Base-by-base conservation (phyloP, 2,797 vertebrate genomes). In the Phoebastria nigripes region DNA sequence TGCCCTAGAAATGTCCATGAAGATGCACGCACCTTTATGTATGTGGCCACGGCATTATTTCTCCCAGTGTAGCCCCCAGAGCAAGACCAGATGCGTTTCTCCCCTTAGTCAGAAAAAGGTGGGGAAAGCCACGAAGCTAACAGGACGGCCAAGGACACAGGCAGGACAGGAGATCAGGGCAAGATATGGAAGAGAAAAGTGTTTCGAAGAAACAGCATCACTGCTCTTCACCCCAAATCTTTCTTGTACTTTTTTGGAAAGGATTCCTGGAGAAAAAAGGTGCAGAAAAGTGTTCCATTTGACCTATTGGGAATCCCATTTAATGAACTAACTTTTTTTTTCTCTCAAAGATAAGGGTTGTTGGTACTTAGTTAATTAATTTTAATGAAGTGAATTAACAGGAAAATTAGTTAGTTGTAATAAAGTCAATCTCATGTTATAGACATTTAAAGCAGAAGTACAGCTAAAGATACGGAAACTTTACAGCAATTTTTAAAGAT, bases 1-100 rank as follows among this genome's bases (percentile, higher is more conserved):
- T 92, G 71, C 26, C 71, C 59, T 54, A 39, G 22, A 63, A 91
- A 84, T 4, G 16, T 22, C 39, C 78, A 28, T 5, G 35, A 71
- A 82, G 59, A 70, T 11, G 22, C 19, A 11, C 0, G 0, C 20
- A 59, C 20, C 51, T 82, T 15, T 63, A 65, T 4, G 19, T 1
- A 31, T 5, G 47, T 15, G 51, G 39, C 15, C 82, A 56, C 2
- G 15, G 12, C 11, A 8, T 19, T n/a, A 37, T 67, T 71, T 81
- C 26, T 12, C 22, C 29, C 42, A 8, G 12, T 10, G 9, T 19
- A 14, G 3, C 14, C n/a, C 31, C 47, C 25, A 39, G 31, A 59
- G 7, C 22, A 67, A 82, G 26, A 65, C 29, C 18, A 28, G 56
- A 31, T 26, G 15, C 1, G 0, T 47, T 83, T 65, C 37, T 41